Evolutionary conservation across 1,140 invertebrate species (phyloP), one percentile per base, ranked within the genome.

Genomic region (Oncopodura yosiiana): DNA sequence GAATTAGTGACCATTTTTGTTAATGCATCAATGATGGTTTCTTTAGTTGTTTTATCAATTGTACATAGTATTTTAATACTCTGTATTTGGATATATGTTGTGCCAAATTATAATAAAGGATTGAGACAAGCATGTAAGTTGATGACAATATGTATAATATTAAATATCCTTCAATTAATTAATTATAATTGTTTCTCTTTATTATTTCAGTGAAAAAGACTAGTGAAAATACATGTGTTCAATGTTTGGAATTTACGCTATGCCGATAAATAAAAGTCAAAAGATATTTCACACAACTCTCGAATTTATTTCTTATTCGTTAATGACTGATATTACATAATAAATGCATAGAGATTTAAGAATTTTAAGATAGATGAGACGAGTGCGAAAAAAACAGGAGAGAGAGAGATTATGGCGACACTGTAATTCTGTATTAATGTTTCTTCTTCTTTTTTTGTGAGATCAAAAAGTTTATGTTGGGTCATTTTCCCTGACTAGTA

Each of bases 231-330:
- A 44, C 39, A 16, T 56, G 46, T 19, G 50, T 56, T 36, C 54
- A 56, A 18, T 56, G 54, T 38, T 46, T 48, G 6, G 39, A 56
- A 29, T 42, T 56, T 34, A 56, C 46, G 3, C 50, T 56, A 34
- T 56, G 54, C 21, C 30, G 41, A 51, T 56, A 34, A 49, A 29
- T 6, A 14, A 9, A 16, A 30, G 9, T 4, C 6, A 45, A 24
- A 48, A 30, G 45, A 48, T 12, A 32, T 11, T 48, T 8, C 38
- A 41, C 11, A 6, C 8, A 41, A 6, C 18, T 6, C 8, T n/a
- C 38, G 5, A 8, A 41, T 19, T 12, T n/a, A 12, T 41, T 14
- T 12, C 8, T 41, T 8, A 12, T 19, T 6, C 5, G 12, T n/a
- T 41, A 24, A 3, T 45, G 21, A 24, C 23, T 24, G 18, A 24